Conservation (phyloP, 2,113 vertebrate genomes). For the Laterallus jamaicensis region DNA sequence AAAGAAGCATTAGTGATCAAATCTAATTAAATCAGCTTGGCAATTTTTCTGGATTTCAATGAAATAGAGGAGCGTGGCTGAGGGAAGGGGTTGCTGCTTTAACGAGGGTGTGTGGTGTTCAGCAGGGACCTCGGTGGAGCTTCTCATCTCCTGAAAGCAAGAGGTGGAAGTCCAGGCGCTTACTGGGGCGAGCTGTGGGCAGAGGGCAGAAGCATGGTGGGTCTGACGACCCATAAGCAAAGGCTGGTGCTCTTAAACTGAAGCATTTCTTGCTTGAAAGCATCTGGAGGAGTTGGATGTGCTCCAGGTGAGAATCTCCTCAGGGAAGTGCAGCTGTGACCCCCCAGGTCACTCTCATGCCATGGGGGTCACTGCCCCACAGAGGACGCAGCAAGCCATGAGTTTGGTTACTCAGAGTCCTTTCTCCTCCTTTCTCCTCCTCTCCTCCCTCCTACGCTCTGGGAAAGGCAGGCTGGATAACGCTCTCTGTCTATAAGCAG, state of each 20-base stretch:
- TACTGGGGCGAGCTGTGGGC: rapidly evolving
- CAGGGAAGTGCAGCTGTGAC: rapidly evolving
- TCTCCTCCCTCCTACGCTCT: rapidly evolving
- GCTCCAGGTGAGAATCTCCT: not conserved
- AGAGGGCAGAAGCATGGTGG: rapidly evolving
- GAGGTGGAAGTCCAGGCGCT: not conserved
- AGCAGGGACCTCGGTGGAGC: not conserved
- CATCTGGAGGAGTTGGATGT: not conserved
- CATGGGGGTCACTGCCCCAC: rapidly evolving
- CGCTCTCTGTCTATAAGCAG: not conserved
- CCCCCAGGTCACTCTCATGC: rapidly evolving
- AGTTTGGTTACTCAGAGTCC: rapidly evolving
- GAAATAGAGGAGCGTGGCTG: not conserved
- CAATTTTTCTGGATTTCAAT: not conserved
- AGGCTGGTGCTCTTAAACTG: not conserved
- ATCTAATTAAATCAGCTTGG: not conserved
- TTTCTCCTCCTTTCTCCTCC: not conserved
- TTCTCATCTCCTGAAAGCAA: not conserved
- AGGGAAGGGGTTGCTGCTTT: not conserved
- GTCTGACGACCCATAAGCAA: not conserved
- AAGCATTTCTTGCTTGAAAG: not conserved
- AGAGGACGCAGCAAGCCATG: not conserved
- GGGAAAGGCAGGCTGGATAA: rapidly evolving
- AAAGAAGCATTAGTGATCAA: not conserved
- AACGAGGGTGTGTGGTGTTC: rapidly evolving